Evolutionary conservation across 2,888 invertebrate species (phyloP).

Genomic region (Lasioglossum oenotherae): DNA sequence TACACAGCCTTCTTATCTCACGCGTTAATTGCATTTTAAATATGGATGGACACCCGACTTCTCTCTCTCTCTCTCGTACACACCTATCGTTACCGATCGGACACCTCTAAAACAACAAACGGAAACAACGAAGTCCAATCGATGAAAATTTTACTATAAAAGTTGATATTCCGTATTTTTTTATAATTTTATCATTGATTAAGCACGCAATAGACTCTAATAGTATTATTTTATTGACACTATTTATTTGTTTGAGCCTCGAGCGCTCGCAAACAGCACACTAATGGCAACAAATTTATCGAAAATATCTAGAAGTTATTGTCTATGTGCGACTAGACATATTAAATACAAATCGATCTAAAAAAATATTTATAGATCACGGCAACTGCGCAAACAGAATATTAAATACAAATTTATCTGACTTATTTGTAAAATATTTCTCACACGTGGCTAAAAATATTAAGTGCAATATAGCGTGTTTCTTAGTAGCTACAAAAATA

Average conservation of each 20-base stretch:
- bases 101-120: constrained; percentile 10
- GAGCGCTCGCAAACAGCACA: not conserved
- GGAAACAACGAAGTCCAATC: constrained; percentile 6
- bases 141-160: not conserved
- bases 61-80: no score
- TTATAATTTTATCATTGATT: constrained; percentile 20
- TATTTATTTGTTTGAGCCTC: constrained; percentile 31
- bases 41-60: constrained; percentile 61
- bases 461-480: not conserved
- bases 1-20: constrained; percentile 32
- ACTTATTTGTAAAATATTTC: not conserved
- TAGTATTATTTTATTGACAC: constrained; percentile 36
- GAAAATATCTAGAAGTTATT: not conserved
- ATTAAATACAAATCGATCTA: not conserved
- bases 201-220: constrained; percentile 27
- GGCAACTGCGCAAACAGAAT: not conserved
- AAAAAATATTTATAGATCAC: not conserved
- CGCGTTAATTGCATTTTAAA: constrained; percentile 46
- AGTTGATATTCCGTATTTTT: not conserved
- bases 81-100: not conserved
- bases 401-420: not conserved
- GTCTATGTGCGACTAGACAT: not conserved
- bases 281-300: not conserved
- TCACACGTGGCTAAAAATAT: not conserved
- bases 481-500: not conserved